A percentile compares a stretch with the other conserved stretches of the same genome.
These are phyloP conservation scores for Crenichthys baileyi DNA, from an alignment of 2,797 vertebrate species.

Conservation along the genomic window DNA sequence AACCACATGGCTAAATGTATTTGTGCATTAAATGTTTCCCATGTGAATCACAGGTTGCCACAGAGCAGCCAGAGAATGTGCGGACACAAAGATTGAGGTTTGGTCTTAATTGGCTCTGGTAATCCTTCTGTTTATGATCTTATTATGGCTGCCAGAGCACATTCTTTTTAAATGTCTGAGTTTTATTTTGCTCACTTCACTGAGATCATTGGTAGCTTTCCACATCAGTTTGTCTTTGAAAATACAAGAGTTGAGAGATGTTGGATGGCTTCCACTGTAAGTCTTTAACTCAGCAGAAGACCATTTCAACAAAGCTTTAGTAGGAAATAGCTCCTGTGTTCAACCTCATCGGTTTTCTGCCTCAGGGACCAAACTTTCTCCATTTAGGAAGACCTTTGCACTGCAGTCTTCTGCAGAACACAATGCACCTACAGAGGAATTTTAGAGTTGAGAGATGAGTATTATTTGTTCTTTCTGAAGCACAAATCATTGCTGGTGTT, in stretches of 20 bases:
- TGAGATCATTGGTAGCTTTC: constrained; percentile 10
- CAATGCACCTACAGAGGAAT: constrained; percentile 14
- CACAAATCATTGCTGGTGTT: constrained; percentile 7
- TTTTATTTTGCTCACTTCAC: constrained; percentile 13
- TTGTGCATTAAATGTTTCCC: constrained; percentile 65
- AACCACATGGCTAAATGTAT: constrained; percentile 38
- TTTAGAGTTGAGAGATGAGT: constrained; percentile 13
- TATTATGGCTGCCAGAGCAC: constrained; percentile 63
- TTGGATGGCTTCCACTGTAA: constrained; percentile 43
- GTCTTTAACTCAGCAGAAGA: constrained; percentile 32
- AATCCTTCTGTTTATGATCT: constrained; percentile 71
- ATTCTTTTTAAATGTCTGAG: constrained; percentile 59
- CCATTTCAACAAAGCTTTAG: constrained; percentile 9
- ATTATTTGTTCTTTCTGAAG: not conserved
- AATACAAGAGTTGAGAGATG: constrained; percentile 13
- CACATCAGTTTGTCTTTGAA: constrained; percentile 24
- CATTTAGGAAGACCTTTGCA: constrained; percentile 26
- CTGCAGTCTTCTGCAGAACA: constrained; percentile 13
- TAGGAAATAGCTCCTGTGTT: constrained; percentile 17
- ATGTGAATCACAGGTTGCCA: constrained; percentile 49
- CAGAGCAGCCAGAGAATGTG: constrained; percentile 72
- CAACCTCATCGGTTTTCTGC: constrained; percentile 6
- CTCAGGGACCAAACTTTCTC: constrained; percentile 9
- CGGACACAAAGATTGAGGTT: constrained; percentile 67
- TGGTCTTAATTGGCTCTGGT: constrained; percentile 71